phyloP scores from a whole-genome alignment of 2,113 vertebrate species.

The Podarcis muralis region DNA sequence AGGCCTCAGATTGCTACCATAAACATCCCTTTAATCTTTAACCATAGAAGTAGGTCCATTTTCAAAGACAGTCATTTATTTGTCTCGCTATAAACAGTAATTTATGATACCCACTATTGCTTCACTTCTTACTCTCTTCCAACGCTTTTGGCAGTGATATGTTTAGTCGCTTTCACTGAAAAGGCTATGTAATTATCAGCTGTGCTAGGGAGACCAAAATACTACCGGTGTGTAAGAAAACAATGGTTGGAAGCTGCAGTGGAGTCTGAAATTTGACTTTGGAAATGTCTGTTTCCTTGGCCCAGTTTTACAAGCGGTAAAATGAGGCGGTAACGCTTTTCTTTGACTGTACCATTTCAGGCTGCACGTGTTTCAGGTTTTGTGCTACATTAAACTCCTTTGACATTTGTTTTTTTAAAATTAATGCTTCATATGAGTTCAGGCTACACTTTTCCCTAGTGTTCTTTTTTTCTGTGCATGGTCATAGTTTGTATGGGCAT shows the following conservation, averaged over 20 bases:
- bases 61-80: constrained; percentile 63
- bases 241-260: constrained; percentile 37
- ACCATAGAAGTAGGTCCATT: constrained; percentile 41
- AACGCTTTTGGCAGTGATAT: constrained; percentile 45
- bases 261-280: constrained; percentile 28
- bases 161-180: constrained; percentile 51
- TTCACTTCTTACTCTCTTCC: constrained; percentile 58
- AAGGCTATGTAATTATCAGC: constrained; percentile 50
- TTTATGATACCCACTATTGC: constrained; percentile 57
- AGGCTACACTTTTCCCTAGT: neutral
- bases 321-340: neutral
- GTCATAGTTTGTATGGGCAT: neutral
- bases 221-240: constrained; percentile 58
- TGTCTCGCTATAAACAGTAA: constrained; percentile 71
- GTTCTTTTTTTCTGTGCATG: neutral
- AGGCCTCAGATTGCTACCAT: constrained; percentile 62
- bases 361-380: neutral
- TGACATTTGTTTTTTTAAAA: no score
- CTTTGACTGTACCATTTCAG: neutral
- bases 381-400: neutral
- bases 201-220: constrained; percentile 52
- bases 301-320: neutral
- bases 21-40: constrained; percentile 69
- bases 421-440: neutral
- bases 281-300: constrained; percentile 16